Evolutionary conservation across 2,888 invertebrate genomes (phyloP), one percentile per base, ranked within the genome.

Genomic region (Drosophila seclusa): DNA sequence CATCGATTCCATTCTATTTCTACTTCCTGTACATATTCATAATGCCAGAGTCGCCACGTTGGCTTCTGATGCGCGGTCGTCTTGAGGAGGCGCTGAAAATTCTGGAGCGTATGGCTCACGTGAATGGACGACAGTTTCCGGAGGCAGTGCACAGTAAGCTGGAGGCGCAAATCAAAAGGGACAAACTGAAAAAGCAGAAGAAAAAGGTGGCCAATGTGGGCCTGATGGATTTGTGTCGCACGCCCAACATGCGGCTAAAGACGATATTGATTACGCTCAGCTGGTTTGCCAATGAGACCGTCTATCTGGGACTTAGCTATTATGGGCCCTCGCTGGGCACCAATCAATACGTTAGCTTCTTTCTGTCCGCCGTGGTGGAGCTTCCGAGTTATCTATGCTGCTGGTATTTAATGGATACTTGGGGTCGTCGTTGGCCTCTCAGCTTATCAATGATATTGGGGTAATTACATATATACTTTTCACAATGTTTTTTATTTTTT

Each of bases 231-330:
- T 87, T 93, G 53, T 93, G 93, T 24, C 95, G 95, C 81, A 97
- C 98, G 0, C 97, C 98, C 2, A 98, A 98, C 91, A 97, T 98
- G 96, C 94, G 98, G 53, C 93, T 98, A 18, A 98, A 98, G 93
- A 98, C 98, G 0, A 95, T 95, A 78, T 93, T 98, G 61, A 97
- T 98, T 62, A 97, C 97, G 0, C 92, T 97, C 29, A 97, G 97
- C 92, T 98, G 97, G 98, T 98, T 98, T 91, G 97, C 98, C 57
- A 98, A 97, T 85, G 97, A 98, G 90, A 97, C 97, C 92, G 98
- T 98, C 3, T 98, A 98, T 91, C 96, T 98, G 24, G 98, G 98
- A 0, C 94, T 98, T 45, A 98, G 97, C 81, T 98, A 98, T 91
- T 98, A 98, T 87, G 97, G 98, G 0, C 98, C 98, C 13, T 96